These are phyloP conservation scores for Hemichromis elongatus DNA, from an alignment of 2,113 vertebrate genomes.

Conservation along the genomic window DNA sequence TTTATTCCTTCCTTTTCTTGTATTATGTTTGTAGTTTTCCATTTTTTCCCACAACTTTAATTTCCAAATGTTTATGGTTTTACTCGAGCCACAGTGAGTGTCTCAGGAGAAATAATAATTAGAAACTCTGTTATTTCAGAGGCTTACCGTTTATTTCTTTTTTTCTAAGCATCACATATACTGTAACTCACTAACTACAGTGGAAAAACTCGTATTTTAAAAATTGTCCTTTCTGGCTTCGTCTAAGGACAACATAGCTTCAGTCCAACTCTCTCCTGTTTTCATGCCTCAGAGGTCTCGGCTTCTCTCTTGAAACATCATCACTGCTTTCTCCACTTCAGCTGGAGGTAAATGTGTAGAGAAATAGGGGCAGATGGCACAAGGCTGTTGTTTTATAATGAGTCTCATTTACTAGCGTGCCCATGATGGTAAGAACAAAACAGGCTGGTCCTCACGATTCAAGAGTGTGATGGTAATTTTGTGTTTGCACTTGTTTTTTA, in stretches of 20 bases:
- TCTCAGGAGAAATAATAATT: neutral
- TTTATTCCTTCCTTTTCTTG: neutral
- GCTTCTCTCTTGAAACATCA: neutral
- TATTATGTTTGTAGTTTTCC: neutral
- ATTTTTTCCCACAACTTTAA: neutral
- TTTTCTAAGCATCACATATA: neutral
- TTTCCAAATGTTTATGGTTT: neutral
- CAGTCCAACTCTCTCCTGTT: neutral
- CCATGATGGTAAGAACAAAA: neutral
- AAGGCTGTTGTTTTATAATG: neutral
- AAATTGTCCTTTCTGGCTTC: neutral
- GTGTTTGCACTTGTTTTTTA: neutral
- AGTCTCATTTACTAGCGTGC: neutral
- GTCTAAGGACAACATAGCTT: accelerated
- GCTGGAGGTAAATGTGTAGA: neutral
- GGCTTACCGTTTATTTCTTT: neutral
- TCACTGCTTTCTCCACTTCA: neutral
- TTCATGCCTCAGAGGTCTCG: neutral
- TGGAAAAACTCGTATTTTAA: neutral
- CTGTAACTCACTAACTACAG: accelerated
- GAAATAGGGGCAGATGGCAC: neutral
- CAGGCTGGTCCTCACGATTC: accelerated
- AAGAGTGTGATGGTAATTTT: neutral
- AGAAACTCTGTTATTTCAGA: neutral
- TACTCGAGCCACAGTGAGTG: neutral